phyloP scores from a whole-genome alignment of 2,888 invertebrate genomes.

The Brachycybe producta region DNA sequence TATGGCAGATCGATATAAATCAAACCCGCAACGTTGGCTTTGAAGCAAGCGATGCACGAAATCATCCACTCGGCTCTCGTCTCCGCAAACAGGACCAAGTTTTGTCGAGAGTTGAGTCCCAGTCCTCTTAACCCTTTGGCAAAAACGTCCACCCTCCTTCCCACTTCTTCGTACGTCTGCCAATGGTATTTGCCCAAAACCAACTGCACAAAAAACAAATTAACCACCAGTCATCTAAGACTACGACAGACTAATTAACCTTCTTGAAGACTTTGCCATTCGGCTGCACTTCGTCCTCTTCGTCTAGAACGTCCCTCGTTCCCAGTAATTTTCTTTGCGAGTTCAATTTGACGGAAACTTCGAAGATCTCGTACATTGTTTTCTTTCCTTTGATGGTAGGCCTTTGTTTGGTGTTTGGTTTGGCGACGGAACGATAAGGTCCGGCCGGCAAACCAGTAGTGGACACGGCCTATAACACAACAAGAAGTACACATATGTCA shows the following conservation, averaged over 20 bases:
- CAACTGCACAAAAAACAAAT: conserved; percentile 15
- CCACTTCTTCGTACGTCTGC: conserved; percentile 67
- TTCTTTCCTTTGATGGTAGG: no score
- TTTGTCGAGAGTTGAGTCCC: conserved; percentile 56
- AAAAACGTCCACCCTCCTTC: conserved; percentile 59
- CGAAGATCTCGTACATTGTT: conserved; percentile 51
- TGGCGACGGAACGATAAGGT: conserved; percentile 13
- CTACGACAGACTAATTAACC: conserved; percentile 38
- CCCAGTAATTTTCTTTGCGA: conserved; percentile 66
- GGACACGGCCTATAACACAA: conserved; percentile 1
- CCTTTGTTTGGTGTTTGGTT: conserved; percentile 11
- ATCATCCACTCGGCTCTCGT: conserved; percentile 97
- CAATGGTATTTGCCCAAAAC: conserved; percentile 68
- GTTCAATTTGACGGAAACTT: conserved; percentile 60
- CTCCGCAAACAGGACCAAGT: conserved; percentile 90
- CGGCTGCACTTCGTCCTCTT: conserved; percentile 86
- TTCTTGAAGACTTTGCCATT: conserved; percentile 94
- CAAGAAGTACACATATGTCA: not conserved
- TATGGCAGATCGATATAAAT: not conserved
- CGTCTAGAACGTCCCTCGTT: conserved; percentile 75
- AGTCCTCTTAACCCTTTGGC: conserved; percentile 70
- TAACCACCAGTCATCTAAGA: not conserved
- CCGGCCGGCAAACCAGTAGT: conserved; percentile 16
- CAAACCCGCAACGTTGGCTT: conserved; percentile 71
- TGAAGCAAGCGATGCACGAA: conserved; percentile 89